Conservation (phyloP, 2,113 vertebrate genomes). For the Tragulus kanchil region DNA sequence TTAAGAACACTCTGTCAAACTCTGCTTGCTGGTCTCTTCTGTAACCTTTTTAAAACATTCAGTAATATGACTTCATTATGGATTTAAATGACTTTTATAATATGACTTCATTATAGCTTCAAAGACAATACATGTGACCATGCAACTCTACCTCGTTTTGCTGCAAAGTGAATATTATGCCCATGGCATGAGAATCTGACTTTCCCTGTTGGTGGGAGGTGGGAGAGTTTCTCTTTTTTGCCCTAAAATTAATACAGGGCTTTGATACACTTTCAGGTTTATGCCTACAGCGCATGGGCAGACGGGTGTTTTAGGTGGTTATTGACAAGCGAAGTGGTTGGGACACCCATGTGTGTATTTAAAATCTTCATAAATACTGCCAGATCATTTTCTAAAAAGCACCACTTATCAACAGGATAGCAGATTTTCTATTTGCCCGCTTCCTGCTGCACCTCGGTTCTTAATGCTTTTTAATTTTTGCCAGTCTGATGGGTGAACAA, state of each 20-base stretch:
- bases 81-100: too few species aligned
- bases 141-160: background rate
- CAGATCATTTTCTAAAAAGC: background rate
- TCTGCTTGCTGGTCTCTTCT: background rate
- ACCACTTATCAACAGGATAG: background rate
- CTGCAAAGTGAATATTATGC: background rate
- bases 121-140: background rate
- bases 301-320: background rate
- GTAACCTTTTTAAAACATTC: slow-evolving; percentile 25
- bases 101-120: too few species aligned
- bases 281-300: background rate
- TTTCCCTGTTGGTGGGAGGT: background rate
- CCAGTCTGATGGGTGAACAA: background rate
- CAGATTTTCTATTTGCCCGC: background rate
- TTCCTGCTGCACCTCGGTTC: background rate
- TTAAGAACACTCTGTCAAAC: background rate
- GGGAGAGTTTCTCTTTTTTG: background rate
- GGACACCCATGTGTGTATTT: background rate
- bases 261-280: background rate
- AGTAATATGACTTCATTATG: background rate
- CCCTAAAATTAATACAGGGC: background rate
- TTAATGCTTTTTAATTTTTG: background rate
- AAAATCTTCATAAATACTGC: background rate
- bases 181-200: background rate
- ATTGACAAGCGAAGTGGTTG: background rate